Evolutionary conservation across 2,797 vertebrate genomes (phyloP).

Genomic region (Anguilla megastoma): DNA sequence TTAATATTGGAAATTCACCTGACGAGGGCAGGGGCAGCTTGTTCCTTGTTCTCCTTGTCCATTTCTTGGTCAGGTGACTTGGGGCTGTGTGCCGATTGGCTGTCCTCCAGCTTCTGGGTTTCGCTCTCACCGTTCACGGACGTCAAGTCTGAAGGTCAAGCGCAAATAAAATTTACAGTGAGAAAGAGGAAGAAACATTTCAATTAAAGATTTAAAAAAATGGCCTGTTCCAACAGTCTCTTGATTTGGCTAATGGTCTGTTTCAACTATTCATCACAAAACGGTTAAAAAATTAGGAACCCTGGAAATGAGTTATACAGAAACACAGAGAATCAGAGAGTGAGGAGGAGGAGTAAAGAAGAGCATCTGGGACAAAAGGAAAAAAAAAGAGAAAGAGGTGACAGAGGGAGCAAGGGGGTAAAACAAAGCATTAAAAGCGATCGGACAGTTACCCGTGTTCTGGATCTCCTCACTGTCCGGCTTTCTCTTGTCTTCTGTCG

Average conservation of each 20-base stretch:
- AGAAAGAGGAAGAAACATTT: conserved; percentile 10
- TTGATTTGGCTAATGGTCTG: not conserved
- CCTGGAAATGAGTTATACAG: not conserved
- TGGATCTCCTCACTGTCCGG: conserved; percentile 65
- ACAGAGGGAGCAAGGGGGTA: not conserved
- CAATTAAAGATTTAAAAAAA: not conserved
- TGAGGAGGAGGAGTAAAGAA: not conserved
- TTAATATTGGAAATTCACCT: conserved; percentile 57
- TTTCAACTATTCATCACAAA: not conserved
- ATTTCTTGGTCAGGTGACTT: conserved; percentile 57
- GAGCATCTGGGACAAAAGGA: not conserved
- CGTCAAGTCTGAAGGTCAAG: conserved; percentile 67
- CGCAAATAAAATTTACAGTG: not conserved
- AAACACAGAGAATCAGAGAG: not conserved
- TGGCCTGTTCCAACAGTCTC: not conserved
- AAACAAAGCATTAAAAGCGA: not conserved
- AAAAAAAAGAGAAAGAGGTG: not conserved
- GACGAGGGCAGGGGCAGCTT: conserved; percentile 63
- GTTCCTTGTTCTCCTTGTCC: conserved; percentile 59
- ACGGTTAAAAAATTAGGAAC: not conserved
- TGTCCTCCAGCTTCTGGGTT: conserved; percentile 73
- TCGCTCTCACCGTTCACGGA: conserved; percentile 87
- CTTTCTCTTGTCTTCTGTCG: conserved; percentile 63
- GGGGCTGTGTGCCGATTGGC: conserved; percentile 59
- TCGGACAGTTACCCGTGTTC: conserved; percentile 55